Conservation (phyloP, 2,888 invertebrate species). For the Tenthredo amoena region DNA sequence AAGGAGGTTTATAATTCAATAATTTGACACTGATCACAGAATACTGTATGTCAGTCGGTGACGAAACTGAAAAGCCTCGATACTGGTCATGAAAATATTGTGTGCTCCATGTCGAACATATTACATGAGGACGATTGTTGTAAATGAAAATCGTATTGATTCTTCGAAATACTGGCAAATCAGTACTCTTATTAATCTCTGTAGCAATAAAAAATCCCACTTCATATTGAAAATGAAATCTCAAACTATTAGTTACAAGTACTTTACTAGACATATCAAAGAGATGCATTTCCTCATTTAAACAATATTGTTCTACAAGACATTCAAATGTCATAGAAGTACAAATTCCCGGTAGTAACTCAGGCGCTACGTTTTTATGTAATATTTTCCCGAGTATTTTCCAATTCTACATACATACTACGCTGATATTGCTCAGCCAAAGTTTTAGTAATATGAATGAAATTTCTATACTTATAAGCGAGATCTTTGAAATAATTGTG, state of each 20-base stretch:
- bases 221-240: slow-evolving; percentile 3
- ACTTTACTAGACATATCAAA: not conserved
- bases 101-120: slow-evolving; percentile 6
- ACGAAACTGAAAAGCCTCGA: not conserved
- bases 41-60: not conserved
- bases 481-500: slow-evolving; percentile 57
- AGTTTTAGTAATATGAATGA: slow-evolving; percentile 52
- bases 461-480: slow-evolving; percentile 50
- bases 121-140: not conserved
- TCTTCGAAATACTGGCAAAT: slow-evolving; percentile 18
- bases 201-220: slow-evolving; percentile 15
- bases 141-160: slow-evolving; percentile 1
- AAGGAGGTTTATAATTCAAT: slow-evolving; percentile 13
- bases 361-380: not conserved
- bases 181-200: not conserved
- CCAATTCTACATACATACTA: slow-evolving; percentile 41
- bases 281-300: not conserved
- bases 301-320: not conserved
- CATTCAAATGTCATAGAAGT: not conserved
- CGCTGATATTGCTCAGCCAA: slow-evolving; percentile 52
- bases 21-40: not conserved
- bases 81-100: slow-evolving; percentile 9
- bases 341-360: not conserved
- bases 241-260: not conserved
- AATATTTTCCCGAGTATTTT: slow-evolving; percentile 12